Percentiles rank a stretch among this genome's conserved stretches.
Conservation (phyloP, 2,888 invertebrate genomes). For the Glyphotaelius pellucidus region DNA sequence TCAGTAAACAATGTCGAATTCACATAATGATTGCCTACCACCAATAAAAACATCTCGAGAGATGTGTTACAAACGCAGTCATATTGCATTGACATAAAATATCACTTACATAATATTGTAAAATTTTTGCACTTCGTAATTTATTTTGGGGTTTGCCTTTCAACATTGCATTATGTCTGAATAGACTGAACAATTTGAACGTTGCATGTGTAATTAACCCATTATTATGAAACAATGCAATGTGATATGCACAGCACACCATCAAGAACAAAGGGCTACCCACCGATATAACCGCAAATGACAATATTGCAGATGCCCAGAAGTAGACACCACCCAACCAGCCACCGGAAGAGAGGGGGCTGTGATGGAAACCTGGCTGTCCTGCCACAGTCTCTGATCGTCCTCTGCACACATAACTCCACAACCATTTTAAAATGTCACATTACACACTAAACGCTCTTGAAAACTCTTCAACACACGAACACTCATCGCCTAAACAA, state of each 20-base stretch:
- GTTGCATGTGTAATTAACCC: neutral
- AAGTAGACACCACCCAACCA: slow-evolving; percentile 56
- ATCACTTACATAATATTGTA: too few species aligned
- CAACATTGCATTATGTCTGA: too few species aligned
- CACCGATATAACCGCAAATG: slow-evolving; percentile 64
- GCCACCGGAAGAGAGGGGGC: slow-evolving; percentile 33
- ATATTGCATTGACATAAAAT: too few species aligned
- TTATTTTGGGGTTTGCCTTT: too few species aligned
- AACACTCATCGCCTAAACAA: neutral
- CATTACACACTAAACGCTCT: slow-evolving; percentile 10
- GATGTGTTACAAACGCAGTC: too few species aligned
- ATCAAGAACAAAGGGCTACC: slow-evolving; percentile 11
- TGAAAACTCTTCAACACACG: neutral
- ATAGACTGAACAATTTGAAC: too few species aligned
- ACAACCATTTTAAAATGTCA: slow-evolving; percentile 50
- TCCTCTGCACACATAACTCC: slow-evolving; percentile 31
- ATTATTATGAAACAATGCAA: neutral
- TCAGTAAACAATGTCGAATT: too few species aligned
- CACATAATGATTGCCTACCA: too few species aligned
- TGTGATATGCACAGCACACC: neutral
- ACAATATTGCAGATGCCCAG: slow-evolving; percentile 63
- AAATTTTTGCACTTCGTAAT: too few species aligned
- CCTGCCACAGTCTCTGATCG: slow-evolving; percentile 41
- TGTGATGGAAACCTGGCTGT: slow-evolving; percentile 11
- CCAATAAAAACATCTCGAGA: too few species aligned